These are phyloP conservation scores for Matsumurasca onukii DNA, from an alignment of 1,140 invertebrate genomes.

Conservation along the genomic window DNA sequence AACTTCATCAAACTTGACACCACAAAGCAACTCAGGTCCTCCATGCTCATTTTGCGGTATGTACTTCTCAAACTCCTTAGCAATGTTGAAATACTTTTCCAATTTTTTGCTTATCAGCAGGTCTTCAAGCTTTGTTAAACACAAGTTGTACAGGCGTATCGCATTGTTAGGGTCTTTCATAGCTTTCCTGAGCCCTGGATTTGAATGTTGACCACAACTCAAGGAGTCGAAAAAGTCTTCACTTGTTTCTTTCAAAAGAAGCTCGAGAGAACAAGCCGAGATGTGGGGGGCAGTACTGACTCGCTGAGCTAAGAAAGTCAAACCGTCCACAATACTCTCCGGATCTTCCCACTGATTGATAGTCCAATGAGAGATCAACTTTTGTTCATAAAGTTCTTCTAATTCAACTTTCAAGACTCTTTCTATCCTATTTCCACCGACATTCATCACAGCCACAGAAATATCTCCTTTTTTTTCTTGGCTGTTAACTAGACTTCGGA, in stretches of 20 bases:
- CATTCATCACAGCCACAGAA: conserved; percentile 28
- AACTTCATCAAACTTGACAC: neutral
- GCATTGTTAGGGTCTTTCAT: conserved; percentile 3
- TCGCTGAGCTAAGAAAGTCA: neutral
- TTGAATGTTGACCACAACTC: neutral
- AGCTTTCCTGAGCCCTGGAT: neutral
- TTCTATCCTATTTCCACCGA: conserved; percentile 7
- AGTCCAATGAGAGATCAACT: neutral
- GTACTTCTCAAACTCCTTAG: conserved; percentile 10
- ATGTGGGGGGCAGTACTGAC: neutral
- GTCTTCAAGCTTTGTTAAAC: conserved; percentile 6
- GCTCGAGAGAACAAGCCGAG: neutral
- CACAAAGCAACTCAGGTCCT: conserved; percentile 10
- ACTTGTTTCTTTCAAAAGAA: neutral
- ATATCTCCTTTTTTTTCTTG: conserved; percentile 11
- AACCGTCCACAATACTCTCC: neutral
- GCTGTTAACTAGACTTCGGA: conserved; percentile 3
- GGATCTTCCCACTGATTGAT: neutral
- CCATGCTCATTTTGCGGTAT: neutral
- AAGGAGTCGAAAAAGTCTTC: conserved; percentile 21
- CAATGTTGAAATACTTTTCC: conserved; percentile 11
- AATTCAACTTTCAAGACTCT: neutral
- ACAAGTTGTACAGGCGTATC: conserved; percentile 12
- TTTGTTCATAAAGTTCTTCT: neutral
- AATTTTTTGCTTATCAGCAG: conserved; percentile 9